Evolutionary conservation across 64 coral and sea anemone species (phyloP), one percentile per base, ranked within the genome.

Genomic region (Astreopora myriophthalma): DNA sequence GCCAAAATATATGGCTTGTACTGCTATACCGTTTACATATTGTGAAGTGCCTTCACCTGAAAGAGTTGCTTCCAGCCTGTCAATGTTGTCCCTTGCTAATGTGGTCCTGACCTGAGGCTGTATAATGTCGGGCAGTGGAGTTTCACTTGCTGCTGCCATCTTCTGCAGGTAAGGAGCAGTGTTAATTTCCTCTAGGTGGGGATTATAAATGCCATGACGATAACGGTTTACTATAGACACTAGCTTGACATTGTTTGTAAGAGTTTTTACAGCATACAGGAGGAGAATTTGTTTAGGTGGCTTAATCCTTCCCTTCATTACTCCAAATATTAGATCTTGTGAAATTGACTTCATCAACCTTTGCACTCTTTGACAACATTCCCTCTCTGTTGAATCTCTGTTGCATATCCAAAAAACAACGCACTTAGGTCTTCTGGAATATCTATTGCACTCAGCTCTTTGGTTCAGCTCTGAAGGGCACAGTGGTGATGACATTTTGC

Each of bases 31-130:
- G 48, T 78, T 78, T 42, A 78, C 75, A 44, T 36, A 11, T 25
- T 78, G 75, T 55, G 75, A 78, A 44, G 75, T 49, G 20, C 75
- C 75, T 55, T 42, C 38, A 11, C 39, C 39, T 42, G 75, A 78
- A 42, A 78, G 75, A 17, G 87, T 86, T 37, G 88, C 85, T 38
- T 96, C 94, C 25, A 87, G 64, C 30, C 89, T 27, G 81, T 96
- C 94, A 76, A 96, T 95, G 63, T 92, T 87, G 51, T 91, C 89
- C 88, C 83, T 91, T 10, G 89, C 94, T 17, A 95, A 74, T 3
- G 75, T 87, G 11, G 87, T 95, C 31, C 61, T 76, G 74, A 95
- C 34, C 73, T 71, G 62, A 48, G 48, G 64, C 23, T 65, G 55
- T 75, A 91, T 91, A 40, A 24, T 40, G 16, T 34, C 44, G 32